A percentile compares a stretch with the other conserved stretches of the same genome.
Evolutionary conservation across 2,888 invertebrate genomes (phyloP).

Genomic region (Chymomyza caudatula): DNA sequence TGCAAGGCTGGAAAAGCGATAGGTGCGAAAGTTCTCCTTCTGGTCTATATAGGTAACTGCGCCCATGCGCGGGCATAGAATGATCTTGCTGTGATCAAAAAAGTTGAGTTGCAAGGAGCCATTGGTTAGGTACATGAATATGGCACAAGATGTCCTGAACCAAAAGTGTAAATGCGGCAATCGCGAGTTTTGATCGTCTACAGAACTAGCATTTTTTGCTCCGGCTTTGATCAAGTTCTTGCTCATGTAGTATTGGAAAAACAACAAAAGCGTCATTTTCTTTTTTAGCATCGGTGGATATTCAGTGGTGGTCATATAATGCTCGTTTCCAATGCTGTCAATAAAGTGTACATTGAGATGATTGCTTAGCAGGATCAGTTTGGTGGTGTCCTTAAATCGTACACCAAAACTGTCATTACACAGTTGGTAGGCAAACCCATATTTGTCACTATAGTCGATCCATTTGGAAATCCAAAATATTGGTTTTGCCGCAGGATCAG

Average conservation of each 20-base stretch:
- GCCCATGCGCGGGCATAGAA: conserved; percentile 97
- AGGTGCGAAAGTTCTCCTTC: conserved; percentile 94
- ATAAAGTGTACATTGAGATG: no score
- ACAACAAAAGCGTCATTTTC: conserved; percentile 96
- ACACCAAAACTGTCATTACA: no score
- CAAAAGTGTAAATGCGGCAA: conserved; percentile 97
- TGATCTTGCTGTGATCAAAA: conserved; percentile 98
- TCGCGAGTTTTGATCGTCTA: conserved; percentile 93
- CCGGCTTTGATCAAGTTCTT: conserved; percentile 97
- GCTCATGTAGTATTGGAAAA: conserved; percentile 98
- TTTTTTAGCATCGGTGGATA: conserved; percentile 91
- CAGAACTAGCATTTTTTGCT: conserved; percentile 86
- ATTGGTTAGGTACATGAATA: conserved; percentile 98
- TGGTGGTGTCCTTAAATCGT: no score
- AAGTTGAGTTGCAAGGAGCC: conserved; percentile 98
- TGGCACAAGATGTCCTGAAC: conserved; percentile 97
- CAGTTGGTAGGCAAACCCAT: no score
- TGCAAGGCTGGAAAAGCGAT: conserved; percentile 89
- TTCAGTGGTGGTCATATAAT: conserved; percentile 90
- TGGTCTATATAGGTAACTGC: conserved; percentile 98
- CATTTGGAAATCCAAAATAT: no score
- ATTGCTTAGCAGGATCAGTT: no score
- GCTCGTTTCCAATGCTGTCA: no score
- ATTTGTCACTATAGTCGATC: no score
- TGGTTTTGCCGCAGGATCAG: no score